phyloP scores from a whole-genome alignment of 2,113 vertebrate species.

The Microtus oregoni region DNA sequence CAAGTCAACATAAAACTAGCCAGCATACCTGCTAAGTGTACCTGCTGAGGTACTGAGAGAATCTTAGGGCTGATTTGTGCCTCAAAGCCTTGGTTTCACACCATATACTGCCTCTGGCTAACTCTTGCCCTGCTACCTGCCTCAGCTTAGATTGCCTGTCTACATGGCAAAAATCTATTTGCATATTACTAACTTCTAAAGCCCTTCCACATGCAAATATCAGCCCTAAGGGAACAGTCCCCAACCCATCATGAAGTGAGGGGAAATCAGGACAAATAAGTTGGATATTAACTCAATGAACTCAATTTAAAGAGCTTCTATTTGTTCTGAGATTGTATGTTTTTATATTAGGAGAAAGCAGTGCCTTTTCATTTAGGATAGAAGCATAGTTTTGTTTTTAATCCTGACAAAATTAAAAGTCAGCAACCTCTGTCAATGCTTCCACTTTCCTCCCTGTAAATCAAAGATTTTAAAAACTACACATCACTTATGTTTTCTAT shows the following conservation, averaged over 20 bases:
- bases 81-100: not conserved
- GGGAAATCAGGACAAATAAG: not conserved
- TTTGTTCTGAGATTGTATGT: not conserved
- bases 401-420: not conserved
- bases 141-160: not conserved
- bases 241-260: not conserved
- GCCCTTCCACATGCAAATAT: not conserved
- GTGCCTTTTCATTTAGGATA: constrained; percentile 4
- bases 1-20: not conserved
- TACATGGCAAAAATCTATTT: not conserved
- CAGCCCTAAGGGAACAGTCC: not conserved
- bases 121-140: not conserved
- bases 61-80: not conserved
- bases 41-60: not conserved
- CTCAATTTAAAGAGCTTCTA: not conserved
- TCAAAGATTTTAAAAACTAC: not conserved
- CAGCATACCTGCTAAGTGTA: no score
- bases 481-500: not conserved
- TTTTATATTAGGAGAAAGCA: not conserved
- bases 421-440: not conserved
- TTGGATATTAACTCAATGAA: not conserved
- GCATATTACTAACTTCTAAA: not conserved
- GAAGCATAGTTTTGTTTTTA: not conserved
- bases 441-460: not conserved
- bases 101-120: not conserved